phyloP scores from a whole-genome alignment of 2,888 invertebrate genomes.

The Lasius fuliginosus region DNA sequence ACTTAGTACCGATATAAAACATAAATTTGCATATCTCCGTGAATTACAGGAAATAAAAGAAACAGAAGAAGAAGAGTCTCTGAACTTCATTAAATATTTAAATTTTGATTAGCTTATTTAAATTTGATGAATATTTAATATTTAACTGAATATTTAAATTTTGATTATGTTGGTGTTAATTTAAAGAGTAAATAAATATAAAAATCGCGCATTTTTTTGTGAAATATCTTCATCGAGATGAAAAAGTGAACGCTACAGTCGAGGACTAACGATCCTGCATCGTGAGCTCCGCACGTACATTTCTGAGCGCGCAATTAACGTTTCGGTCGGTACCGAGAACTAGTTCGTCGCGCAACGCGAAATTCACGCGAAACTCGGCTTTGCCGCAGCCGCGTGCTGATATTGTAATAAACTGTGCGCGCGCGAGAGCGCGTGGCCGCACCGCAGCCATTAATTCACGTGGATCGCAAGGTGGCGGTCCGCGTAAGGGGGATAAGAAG shows the following conservation, averaged over 20 bases:
- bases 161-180: neutral
- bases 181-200: neutral
- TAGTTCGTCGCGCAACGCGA: constrained; percentile 23
- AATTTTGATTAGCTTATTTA: neutral
- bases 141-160: too few species aligned
- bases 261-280: neutral
- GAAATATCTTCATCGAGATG: neutral
- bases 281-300: neutral
- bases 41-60: neutral
- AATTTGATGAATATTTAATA: too few species aligned
- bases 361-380: constrained; percentile 33
- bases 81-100: neutral
- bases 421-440: constrained; percentile 49
- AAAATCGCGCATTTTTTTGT: neutral
- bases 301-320: constrained; percentile 21
- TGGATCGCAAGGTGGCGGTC: constrained; percentile 81
- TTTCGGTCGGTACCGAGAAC: constrained; percentile 19
- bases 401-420: constrained; percentile 78
- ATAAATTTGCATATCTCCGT: neutral
- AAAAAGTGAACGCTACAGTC: neutral
- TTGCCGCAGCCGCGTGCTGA: constrained; percentile 61
- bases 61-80: neutral
- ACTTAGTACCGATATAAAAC: neutral
- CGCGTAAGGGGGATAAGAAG: constrained; percentile 78
- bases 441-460: constrained; percentile 83